Percentiles rank a stretch among this genome's conserved stretches.
These are phyloP conservation scores for Agapostemon virescens DNA, from an alignment of 2,888 invertebrate species.

Conservation along the genomic window DNA sequence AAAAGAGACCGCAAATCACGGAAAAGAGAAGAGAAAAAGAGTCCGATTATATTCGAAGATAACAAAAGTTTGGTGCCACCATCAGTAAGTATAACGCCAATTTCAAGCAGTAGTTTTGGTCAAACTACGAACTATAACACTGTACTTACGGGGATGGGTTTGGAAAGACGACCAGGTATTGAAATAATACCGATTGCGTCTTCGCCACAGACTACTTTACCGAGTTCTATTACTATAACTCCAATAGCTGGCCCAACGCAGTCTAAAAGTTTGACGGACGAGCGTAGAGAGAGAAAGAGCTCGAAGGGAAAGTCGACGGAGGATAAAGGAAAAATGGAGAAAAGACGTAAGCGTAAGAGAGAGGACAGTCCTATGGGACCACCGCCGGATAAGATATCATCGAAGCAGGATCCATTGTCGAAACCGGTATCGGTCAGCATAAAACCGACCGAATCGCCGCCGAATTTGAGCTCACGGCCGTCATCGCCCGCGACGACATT, in stretches of 20 bases:
- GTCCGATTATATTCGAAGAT: slow-evolving; percentile 82
- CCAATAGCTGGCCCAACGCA: slow-evolving; percentile 85
- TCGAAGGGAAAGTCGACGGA: slow-evolving; percentile 78
- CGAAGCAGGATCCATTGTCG: slow-evolving; percentile 85
- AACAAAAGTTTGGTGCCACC: slow-evolving; percentile 83
- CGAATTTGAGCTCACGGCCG: slow-evolving; percentile 81
- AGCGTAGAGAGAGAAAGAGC: slow-evolving; percentile 80
- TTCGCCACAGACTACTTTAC: slow-evolving; percentile 84
- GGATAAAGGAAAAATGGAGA: slow-evolving; percentile 83
- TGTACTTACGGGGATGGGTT: slow-evolving; percentile 83
- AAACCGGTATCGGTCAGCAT: slow-evolving; percentile 89
- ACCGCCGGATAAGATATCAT: slow-evolving; percentile 89
- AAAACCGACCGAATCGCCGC: slow-evolving; percentile 86
- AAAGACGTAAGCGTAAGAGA: slow-evolving; percentile 88
- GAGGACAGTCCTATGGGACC: slow-evolving; percentile 89
- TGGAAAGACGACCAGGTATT: slow-evolving; percentile 88
- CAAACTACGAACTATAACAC: slow-evolving; percentile 82
- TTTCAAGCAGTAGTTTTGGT: slow-evolving; percentile 79
- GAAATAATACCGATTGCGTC: slow-evolving; percentile 92
- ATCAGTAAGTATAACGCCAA: slow-evolving; percentile 85
- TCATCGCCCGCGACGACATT: slow-evolving; percentile 86
- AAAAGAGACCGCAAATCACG: slow-evolving; percentile 84
- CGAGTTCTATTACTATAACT: slow-evolving; percentile 93
- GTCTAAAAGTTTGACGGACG: slow-evolving; percentile 79
- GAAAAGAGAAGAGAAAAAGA: slow-evolving; percentile 82